These are phyloP conservation scores for Hypomecis punctinalis DNA, from an alignment of 2,888 invertebrate genomes.

Conservation along the genomic window DNA sequence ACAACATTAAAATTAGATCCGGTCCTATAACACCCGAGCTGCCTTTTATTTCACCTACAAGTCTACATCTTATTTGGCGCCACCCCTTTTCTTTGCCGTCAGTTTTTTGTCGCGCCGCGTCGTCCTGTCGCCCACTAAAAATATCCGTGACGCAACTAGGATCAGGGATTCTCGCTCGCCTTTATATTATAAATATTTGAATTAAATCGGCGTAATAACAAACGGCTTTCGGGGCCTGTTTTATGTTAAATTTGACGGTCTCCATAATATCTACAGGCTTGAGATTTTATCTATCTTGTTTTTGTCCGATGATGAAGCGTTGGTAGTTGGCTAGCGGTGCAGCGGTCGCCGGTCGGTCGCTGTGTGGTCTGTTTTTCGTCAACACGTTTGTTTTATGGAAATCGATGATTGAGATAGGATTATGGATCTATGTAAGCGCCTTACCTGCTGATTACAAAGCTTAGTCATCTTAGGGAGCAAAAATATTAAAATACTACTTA, in stretches of 20 bases:
- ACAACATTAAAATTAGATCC: slow-evolving; percentile 21
- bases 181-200: slow-evolving; percentile 79
- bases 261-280: slow-evolving; percentile 13
- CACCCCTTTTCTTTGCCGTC: slow-evolving; percentile 65
- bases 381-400: slow-evolving; percentile 15
- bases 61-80: slow-evolving; percentile 68
- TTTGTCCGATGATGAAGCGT: slow-evolving; percentile 19
- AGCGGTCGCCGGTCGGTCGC: not conserved
- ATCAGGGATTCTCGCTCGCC: slow-evolving; percentile 59
- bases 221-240: slow-evolving; percentile 23
- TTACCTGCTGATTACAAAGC: not conserved
- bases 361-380: slow-evolving; percentile 28
- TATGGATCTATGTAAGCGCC: slow-evolving; percentile 24
- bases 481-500: too few species aligned
- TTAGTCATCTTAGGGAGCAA: too few species aligned
- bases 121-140: slow-evolving; percentile 75
- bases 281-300: slow-evolving; percentile 25
- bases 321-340: not conserved
- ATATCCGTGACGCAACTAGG: slow-evolving; percentile 77
- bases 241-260: slow-evolving; percentile 30
- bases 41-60: slow-evolving; percentile 53
- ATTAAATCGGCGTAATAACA: slow-evolving; percentile 55
- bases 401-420: slow-evolving; percentile 24
- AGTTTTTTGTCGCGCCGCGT: slow-evolving; percentile 73
- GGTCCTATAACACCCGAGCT: slow-evolving; percentile 18